A percentile compares a stretch with the other conserved stretches of the same genome.
phyloP scores from a whole-genome alignment of 2,888 invertebrate species.

The Apotomis capreana region DNA sequence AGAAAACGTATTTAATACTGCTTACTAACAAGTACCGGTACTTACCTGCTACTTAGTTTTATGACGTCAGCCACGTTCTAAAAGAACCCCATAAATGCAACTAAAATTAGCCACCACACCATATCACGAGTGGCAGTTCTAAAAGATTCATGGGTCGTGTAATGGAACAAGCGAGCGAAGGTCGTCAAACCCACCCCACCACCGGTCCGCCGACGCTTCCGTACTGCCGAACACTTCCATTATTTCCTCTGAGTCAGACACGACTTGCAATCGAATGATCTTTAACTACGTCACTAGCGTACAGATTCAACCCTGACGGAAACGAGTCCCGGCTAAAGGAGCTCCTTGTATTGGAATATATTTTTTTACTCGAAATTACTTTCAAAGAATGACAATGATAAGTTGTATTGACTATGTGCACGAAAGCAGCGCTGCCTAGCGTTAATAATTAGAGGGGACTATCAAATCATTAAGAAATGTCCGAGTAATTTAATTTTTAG shows the following conservation, averaged over 20 bases:
- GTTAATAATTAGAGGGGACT: no score
- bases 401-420: no score
- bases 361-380: neutral
- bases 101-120: neutral
- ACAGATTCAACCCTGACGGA: constrained; percentile 17
- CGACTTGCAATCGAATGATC: constrained; percentile 33
- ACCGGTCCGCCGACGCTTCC: constrained; percentile 57
- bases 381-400: no score
- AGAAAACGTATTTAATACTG: no score
- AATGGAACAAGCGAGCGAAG: constrained; percentile 60
- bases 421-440: no score
- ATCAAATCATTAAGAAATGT: no score
- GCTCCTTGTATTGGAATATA: neutral
- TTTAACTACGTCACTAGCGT: constrained; percentile 12
- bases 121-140: constrained; percentile 44
- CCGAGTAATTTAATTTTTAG: no score
- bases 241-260: constrained; percentile 40
- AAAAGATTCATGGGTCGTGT: constrained; percentile 49
- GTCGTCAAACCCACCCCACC: constrained; percentile 64
- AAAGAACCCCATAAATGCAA: neutral
- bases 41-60: neutral
- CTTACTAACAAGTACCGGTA: no score
- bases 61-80: neutral
- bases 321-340: neutral
- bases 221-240: constrained; percentile 58